phyloP scores from a whole-genome alignment of 2,888 invertebrate genomes.

The Girardia tigrina region DNA sequence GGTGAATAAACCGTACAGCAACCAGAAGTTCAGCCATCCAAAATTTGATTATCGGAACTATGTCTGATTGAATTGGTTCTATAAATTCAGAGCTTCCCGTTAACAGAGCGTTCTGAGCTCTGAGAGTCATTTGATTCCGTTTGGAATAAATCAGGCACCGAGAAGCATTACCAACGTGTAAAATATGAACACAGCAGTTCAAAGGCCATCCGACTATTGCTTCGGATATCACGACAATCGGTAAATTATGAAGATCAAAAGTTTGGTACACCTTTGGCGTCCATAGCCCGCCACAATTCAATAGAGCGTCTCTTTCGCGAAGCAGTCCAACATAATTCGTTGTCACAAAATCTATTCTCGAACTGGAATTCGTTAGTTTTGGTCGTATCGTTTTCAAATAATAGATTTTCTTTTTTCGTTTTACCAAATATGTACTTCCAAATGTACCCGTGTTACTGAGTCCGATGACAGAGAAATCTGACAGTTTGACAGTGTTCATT shows the following conservation, averaged over 20 bases:
- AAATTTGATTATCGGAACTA: not conserved
- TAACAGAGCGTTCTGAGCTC: not conserved
- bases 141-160: conserved; percentile 9
- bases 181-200: not conserved
- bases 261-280: not conserved
- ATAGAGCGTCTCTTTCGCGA: conserved; percentile 2
- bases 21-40: conserved; percentile 4
- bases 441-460: not conserved
- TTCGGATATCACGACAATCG: not conserved
- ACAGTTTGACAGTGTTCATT: not conserved
- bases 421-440: not conserved
- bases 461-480: not conserved
- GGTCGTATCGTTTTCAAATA: not conserved
- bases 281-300: not conserved
- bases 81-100: not conserved
- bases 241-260: not conserved
- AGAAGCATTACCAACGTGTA: conserved; percentile 4
- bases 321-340: not conserved
- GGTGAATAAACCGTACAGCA: not conserved
- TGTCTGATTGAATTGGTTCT: not conserved
- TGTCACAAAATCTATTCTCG: not conserved
- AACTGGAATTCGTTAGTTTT: not conserved
- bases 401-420: not conserved
- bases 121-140: conserved; percentile 1
- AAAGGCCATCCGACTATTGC: conserved; percentile 4